Evolutionary conservation across 2,113 vertebrate species (phyloP).

Genomic region (Triplophysa dalaica): DNA sequence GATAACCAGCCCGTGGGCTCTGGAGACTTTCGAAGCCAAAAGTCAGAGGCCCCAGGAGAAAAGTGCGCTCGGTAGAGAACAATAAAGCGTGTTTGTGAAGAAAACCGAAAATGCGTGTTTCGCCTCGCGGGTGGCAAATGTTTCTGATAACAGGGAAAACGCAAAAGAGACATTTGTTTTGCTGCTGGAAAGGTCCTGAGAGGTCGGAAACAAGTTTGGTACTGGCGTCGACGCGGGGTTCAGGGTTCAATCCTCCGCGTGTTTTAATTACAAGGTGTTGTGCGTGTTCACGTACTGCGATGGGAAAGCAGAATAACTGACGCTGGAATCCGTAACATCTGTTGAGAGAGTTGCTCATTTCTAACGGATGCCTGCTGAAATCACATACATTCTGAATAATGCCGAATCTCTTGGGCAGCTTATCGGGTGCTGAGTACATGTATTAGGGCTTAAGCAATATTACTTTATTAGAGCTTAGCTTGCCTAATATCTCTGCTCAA

Average conservation of each 20-base stretch:
- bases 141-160: constrained; percentile 49
- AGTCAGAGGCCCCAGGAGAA: constrained; percentile 46
- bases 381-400: constrained; percentile 60
- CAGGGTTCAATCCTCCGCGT: constrained; percentile 18
- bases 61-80: constrained; percentile 45
- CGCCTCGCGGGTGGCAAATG: constrained; percentile 46
- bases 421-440: constrained; percentile 64
- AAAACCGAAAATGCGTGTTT: constrained; percentile 53
- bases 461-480: constrained; percentile 66
- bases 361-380: constrained; percentile 59
- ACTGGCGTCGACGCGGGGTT: not conserved
- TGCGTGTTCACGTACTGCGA: constrained; percentile 36
- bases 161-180: constrained; percentile 35
- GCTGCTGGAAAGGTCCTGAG: constrained; percentile 25
- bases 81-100: constrained; percentile 55
- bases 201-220: constrained; percentile 23
- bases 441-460: constrained; percentile 65
- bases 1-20: constrained; percentile 54
- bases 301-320: constrained; percentile 24
- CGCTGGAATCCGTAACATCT: constrained; percentile 44
- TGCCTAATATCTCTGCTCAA: constrained; percentile 64
- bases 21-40: constrained; percentile 55
- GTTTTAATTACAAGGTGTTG: constrained; percentile 49
- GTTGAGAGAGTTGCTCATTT: constrained; percentile 51
- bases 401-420: constrained; percentile 61